These are phyloP conservation scores for Speoplatyrhinus poulsoni DNA, from an alignment of 2,113 vertebrate species.

Conservation along the genomic window DNA sequence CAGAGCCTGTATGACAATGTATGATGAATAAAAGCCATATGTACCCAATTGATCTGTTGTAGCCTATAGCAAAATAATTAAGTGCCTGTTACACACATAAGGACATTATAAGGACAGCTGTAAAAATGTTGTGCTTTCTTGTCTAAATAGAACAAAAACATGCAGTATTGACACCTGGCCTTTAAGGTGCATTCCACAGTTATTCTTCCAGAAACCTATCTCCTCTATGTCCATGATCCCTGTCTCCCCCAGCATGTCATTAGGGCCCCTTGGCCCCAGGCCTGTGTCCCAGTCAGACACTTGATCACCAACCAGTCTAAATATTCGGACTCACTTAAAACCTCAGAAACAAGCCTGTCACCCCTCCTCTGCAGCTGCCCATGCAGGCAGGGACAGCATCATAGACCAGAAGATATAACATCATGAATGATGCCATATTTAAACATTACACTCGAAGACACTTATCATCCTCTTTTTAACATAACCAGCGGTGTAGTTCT, in stretches of 20 bases:
- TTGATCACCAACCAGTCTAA: constrained; percentile 48
- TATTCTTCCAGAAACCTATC: background rate
- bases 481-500: background rate
- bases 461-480: background rate
- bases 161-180: no score
- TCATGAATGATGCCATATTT: background rate
- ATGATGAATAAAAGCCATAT: no score
- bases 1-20: no score
- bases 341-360: constrained; percentile 28
- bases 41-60: no score
- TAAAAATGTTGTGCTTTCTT: no score
- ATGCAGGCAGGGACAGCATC: background rate
- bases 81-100: no score
- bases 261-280: background rate
- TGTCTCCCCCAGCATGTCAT: constrained; percentile 26
- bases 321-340: constrained; percentile 54
- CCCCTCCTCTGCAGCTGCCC: background rate
- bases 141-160: no score
- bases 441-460: no score
- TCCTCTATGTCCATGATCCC: background rate
- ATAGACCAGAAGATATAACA: background rate
- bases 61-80: no score
- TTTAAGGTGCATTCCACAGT: background rate
- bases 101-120: no score
- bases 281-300: constrained; percentile 20